A percentile compares a stretch with the other conserved stretches of the same genome.
These are phyloP conservation scores for Empidonax traillii DNA, from an alignment of 2,113 vertebrate species.

Conservation along the genomic window DNA sequence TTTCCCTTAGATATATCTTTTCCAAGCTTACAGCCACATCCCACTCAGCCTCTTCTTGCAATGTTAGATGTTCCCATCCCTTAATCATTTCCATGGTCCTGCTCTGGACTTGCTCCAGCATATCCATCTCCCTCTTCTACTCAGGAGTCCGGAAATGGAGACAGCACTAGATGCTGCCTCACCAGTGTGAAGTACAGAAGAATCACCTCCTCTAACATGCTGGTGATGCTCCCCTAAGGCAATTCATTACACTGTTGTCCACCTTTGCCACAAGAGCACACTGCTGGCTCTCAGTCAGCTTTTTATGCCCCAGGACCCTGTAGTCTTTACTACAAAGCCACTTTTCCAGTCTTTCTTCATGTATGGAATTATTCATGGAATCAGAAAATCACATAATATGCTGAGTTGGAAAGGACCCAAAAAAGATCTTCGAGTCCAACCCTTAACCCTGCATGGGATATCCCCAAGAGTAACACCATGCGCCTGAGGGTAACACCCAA, in stretches of 20 bases:
- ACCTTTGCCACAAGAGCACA: accelerated
- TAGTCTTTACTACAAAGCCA: background rate
- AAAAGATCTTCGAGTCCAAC: no score
- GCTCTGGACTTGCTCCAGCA: background rate
- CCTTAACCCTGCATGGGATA: no score
- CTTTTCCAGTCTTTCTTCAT: background rate
- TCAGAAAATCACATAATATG: no score
- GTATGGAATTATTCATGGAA: background rate
- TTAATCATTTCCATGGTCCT: background rate
- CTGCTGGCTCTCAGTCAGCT: background rate
- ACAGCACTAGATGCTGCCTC: background rate
- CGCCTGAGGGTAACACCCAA: no score
- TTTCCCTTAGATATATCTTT: background rate
- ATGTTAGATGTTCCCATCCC: background rate
- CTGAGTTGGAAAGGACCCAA: no score
- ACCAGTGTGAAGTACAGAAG: background rate
- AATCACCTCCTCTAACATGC: background rate
- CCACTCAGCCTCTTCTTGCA: background rate
- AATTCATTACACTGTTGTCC: background rate
- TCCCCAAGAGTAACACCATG: no score
- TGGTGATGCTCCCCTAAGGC: accelerated
- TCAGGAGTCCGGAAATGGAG: background rate
- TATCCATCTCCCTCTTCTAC: background rate
- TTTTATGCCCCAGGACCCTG: accelerated
- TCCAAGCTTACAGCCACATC: background rate